Evolutionary conservation across 2,113 vertebrate genomes (phyloP).

Genomic region (Pangasianodon gigas): DNA sequence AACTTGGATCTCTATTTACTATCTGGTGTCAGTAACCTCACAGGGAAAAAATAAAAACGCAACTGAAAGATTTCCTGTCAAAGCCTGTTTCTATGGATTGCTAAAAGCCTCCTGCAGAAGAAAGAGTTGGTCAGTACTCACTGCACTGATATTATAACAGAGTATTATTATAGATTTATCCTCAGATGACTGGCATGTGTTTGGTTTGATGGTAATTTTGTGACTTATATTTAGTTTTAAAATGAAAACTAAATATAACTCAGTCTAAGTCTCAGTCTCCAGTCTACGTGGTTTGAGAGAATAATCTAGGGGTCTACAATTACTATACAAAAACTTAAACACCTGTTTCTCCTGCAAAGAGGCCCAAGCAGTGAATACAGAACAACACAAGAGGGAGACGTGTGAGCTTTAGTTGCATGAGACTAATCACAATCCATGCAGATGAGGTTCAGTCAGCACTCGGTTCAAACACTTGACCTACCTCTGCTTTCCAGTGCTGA

Average conservation of each 20-base stretch:
- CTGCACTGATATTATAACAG: not conserved
- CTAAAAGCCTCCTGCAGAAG: conserved; percentile 28
- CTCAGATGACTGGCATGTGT: not conserved
- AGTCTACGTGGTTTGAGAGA: not conserved
- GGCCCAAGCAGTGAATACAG: conserved; percentile 5
- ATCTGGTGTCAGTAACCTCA: not conserved
- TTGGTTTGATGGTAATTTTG: no score
- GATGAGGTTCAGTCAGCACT: conserved; percentile 54
- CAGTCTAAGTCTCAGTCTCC: not conserved
- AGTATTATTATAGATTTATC: not conserved
- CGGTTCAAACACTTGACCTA: conserved; percentile 68
- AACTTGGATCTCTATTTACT: not conserved
- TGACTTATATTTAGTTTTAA: not conserved
- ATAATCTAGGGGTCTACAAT: not conserved
- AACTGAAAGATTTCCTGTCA: not conserved
- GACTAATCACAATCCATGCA: conserved; percentile 54
- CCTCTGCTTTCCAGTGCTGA: conserved; percentile 91
- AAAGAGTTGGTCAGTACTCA: not conserved
- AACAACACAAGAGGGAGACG: conserved; percentile 32
- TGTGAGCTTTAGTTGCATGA: conserved; percentile 24
- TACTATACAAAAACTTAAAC: not conserved
- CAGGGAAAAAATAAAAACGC: not conserved
- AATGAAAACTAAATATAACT: no score
- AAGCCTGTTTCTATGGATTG: not conserved
- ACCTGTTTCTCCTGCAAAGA: conserved; percentile 27